A percentile compares a stretch with the other conserved stretches of the same genome.
Evolutionary conservation across 2,888 invertebrate genomes (phyloP).

Genomic region (Thera britannica): DNA sequence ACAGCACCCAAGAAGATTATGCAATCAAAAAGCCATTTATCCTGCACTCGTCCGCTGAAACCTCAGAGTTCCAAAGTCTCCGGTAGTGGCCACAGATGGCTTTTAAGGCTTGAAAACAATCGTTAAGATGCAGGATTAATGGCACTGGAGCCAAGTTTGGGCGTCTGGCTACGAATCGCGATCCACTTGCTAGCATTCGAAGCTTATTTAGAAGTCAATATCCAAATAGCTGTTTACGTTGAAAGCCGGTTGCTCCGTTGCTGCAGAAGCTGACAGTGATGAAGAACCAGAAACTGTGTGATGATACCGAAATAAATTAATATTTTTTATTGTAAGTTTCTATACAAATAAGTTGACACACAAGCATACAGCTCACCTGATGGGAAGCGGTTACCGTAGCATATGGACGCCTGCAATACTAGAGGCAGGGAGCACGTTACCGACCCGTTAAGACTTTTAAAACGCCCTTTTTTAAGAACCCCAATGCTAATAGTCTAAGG

Average conservation of each 20-base stretch:
- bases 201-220: slow-evolving; percentile 51
- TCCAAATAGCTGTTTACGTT: background rate
- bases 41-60: slow-evolving; percentile 51
- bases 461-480: too few relatives aligned
- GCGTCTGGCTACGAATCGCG: slow-evolving; percentile 28
- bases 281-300: too few relatives aligned
- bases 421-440: too few relatives aligned
- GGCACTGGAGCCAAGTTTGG: slow-evolving; percentile 46
- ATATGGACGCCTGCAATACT: too few relatives aligned
- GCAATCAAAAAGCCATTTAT: slow-evolving; percentile 60
- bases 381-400: too few relatives aligned
- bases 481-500: too few relatives aligned
- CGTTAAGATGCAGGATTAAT: slow-evolving; percentile 69
- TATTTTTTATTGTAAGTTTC: too few relatives aligned
- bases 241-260: slow-evolving; percentile 12
- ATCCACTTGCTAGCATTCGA: slow-evolving; percentile 34
- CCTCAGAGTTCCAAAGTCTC: slow-evolving; percentile 55
- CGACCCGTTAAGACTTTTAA: too few relatives aligned
- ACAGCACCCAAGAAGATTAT: slow-evolving; percentile 35
- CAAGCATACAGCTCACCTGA: too few relatives aligned
- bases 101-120: slow-evolving; percentile 71
- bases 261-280: too few relatives aligned
- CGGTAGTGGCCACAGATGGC: slow-evolving; percentile 62
- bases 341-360: too few relatives aligned
- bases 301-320: too few relatives aligned